Evolutionary conservation across 2,113 vertebrate genomes (phyloP), one percentile per base, ranked within the genome.

Genomic region (Acanthisitta chloris): DNA sequence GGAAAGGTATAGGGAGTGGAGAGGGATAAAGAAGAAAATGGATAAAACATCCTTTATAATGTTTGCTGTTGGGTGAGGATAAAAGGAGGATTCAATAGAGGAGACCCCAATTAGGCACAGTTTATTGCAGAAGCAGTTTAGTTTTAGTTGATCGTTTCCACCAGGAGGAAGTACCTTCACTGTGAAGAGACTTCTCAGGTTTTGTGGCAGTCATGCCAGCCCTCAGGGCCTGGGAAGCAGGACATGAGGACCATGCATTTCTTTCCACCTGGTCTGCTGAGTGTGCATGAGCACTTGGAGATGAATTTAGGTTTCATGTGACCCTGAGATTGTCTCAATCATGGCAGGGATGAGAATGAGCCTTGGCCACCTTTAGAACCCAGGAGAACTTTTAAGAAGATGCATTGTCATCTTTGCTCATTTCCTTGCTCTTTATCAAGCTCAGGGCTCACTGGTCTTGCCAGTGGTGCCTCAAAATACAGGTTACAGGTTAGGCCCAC

Each of bases 201-300:
- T 86, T 55, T 81, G 19, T 6, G 3, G 46, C 87, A 48, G 28
- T 42, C 38, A 1, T 5, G 8, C 12, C 23, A 25, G 0, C n/a
- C 13, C 43, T 52, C 12, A 12, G 43, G 38, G 24, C 15, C 17
- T n/a, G 24, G 43, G 59, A 31, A 72, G 45, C 9, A 25, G 25
- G 28, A 46, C 0, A 1, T 0, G 4, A 55, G 19, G 23, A 48
- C 14, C 7, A 0, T 28, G 48, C 19, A 43, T 42, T 69, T 28
- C 31, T 45, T 54, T 89, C 51, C 15, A 42, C 9, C 17, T 2
- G 0, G 6, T 72, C 36, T 88, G n/a, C 55, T 62, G 23, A 24
- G 15, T 10, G 12, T 17, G 16, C 3, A 2, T 31, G 23, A 48
- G 12, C 12, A 11, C 45, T 21, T 77, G 40, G 57, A 59, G 70